Percentiles rank a stretch among this genome's conserved stretches.
phyloP scores from a whole-genome alignment of 2,797 vertebrate species.

The Todus mexicanus region DNA sequence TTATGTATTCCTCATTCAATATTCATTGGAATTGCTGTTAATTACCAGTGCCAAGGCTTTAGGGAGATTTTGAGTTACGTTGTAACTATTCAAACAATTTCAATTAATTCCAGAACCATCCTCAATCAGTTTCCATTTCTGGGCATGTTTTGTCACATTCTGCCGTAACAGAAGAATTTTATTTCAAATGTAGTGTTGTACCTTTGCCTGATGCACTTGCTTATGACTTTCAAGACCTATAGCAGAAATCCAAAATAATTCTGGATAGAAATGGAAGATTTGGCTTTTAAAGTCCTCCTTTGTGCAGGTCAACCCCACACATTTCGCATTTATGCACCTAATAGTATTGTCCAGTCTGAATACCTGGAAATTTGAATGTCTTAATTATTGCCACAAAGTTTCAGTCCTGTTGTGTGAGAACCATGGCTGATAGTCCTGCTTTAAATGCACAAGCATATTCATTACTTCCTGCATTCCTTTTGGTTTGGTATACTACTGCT shows the following conservation, averaged over 20 bases:
- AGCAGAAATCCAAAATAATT: not conserved
- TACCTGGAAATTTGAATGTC: not conserved
- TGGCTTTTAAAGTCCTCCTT: not conserved
- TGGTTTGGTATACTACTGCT: not conserved
- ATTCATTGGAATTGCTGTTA: not conserved
- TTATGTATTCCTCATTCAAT: not conserved
- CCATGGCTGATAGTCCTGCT: not conserved
- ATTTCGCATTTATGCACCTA: not conserved
- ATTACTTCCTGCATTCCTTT: not conserved
- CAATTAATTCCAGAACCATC: not conserved
- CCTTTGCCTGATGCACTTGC: not conserved
- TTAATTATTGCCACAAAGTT: not conserved
- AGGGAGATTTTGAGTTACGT: not conserved
- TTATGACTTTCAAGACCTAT: not conserved
- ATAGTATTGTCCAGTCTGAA: not conserved
- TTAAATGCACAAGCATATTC: not conserved
- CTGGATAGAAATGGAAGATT: not conserved
- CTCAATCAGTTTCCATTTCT: not conserved
- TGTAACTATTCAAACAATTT: not conserved
- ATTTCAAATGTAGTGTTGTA: not conserved
- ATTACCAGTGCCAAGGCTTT: not conserved
- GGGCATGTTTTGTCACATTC: not conserved
- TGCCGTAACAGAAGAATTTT: not conserved
- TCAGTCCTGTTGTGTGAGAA: not conserved
- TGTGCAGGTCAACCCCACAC: not conserved